Evolutionary conservation across 2,888 invertebrate species (phyloP), one percentile per base, ranked within the genome.

Genomic region (Cephus nigrinus): DNA sequence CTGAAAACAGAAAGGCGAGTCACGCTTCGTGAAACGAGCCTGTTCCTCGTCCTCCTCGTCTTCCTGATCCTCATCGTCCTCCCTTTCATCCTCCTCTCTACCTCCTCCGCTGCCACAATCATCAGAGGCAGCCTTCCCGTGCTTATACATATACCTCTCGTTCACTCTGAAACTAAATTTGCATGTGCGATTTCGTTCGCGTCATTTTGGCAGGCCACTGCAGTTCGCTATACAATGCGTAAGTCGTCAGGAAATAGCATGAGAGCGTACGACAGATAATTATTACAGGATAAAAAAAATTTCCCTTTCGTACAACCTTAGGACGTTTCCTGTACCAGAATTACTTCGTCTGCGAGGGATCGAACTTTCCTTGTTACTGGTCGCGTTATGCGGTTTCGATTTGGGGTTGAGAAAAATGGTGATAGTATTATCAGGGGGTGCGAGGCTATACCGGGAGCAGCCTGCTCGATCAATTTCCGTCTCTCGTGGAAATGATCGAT

Each of bases 401-500:
- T 55, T 55, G 55, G 23, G 23, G 55, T 9, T 23, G 55, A 55
- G 9, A 55, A 55, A 55, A 55, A 55, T 23, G 55, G 55, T 23
- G 55, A 55, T 55, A 55, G 23, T 23, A 55, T 23, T 55, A 55
- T 55, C 23, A 23, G 23, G 55, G 15, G 15, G 9, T 55, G 23
- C 5, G 55, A 55, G 55, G 55, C 5, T 23, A 55, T 2, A 55
- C 9, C 23, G 23, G 23, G 9, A 23, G 2, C 80, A 81, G 79
- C 80, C 81, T 87, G 86, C 87, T 86, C 86, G 88, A 88, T 88
- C 86, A 87, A 88, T 88, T 86, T 87, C 87, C 88, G 88, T 85
- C 85, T 79, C 85, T 82, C 83, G 81, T 83, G 79, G 78, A 75
- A 82, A 80, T 87, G 86, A 86, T 87, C 84, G 86, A 86, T 87